phyloP scores from a whole-genome alignment of 1,140 invertebrate genomes.

The Micrasema longulum region DNA sequence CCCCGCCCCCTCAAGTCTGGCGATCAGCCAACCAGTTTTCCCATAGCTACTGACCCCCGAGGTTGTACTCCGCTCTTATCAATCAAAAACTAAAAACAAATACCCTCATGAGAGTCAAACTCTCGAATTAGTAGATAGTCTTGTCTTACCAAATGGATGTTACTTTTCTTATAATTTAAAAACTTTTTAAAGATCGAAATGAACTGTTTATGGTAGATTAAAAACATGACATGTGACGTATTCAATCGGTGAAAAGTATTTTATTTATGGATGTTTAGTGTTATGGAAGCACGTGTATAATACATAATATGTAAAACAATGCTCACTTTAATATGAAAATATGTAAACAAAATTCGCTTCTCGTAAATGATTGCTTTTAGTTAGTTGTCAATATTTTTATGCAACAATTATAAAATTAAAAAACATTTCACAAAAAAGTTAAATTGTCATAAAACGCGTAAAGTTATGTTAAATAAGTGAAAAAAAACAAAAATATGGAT shows the following conservation, averaged over 20 bases:
- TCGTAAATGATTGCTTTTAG: no score
- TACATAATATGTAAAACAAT: no score
- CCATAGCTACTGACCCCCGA: slow-evolving; percentile 40
- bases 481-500: not conserved
- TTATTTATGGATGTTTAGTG: not conserved
- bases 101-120: slow-evolving; percentile 17
- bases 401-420: no score
- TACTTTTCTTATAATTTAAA: not conserved
- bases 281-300: slow-evolving; percentile 5
- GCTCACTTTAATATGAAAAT: no score
- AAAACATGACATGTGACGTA: slow-evolving; percentile 32
- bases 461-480: not conserved
- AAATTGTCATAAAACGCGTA: not conserved
- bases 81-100: slow-evolving; percentile 20
- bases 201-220: slow-evolving; percentile 2
- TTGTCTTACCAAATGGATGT: not conserved
- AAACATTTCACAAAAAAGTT: not conserved
- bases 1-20: slow-evolving; percentile 36
- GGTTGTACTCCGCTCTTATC: slow-evolving; percentile 20
- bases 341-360: no score
- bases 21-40: slow-evolving; percentile 49
- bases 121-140: not conserved
- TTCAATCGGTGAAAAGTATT: slow-evolving; percentile 6
- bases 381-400: no score
- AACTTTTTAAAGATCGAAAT: not conserved